These are phyloP conservation scores for Drosophila pseudotalamancana DNA, from an alignment of 2,888 invertebrate species.

Conservation along the genomic window DNA sequence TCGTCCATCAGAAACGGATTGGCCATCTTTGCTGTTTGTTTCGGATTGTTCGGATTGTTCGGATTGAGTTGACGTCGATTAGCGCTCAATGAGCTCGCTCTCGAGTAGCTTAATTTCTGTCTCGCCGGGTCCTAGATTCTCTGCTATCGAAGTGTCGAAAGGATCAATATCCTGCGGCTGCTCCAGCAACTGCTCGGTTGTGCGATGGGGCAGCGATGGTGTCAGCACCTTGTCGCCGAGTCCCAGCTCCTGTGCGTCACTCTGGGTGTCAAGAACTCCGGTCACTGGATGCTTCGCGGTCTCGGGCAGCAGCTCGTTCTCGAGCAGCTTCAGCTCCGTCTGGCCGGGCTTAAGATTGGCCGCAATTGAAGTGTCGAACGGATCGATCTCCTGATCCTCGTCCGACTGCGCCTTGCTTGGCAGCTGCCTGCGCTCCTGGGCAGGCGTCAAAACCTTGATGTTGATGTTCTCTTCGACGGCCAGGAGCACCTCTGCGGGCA, in stretches of 20 bases:
- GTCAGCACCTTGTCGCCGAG: conserved; percentile 90
- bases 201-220: conserved; percentile 85
- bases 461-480: conserved; percentile 87
- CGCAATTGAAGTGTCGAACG: conserved; percentile 93
- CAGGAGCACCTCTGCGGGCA: conserved; percentile 82
- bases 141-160: conserved; percentile 94
- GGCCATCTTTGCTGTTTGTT: conserved; percentile 86
- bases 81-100: conserved; percentile 88
- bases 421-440: conserved; percentile 85
- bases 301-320: conserved; percentile 89
- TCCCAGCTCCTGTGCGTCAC: conserved; percentile 84
- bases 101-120: conserved; percentile 92
- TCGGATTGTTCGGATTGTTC: background rate
- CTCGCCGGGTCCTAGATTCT: conserved; percentile 90
- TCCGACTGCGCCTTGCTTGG: conserved; percentile 28
- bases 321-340: conserved; percentile 91
- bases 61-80: conserved; percentile 50
- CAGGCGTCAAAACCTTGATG: conserved; percentile 89
- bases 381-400: conserved; percentile 86
- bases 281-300: conserved; percentile 70
- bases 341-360: conserved; percentile 90
- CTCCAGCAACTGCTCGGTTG: conserved; percentile 71
- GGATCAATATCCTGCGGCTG: conserved; percentile 88
- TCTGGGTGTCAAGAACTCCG: conserved; percentile 82
- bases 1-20: conserved; percentile 93